Evolutionary conservation across 1,140 invertebrate genomes (phyloP), one percentile per base, ranked within the genome.

Genomic region (Trachelipus rathkii): DNA sequence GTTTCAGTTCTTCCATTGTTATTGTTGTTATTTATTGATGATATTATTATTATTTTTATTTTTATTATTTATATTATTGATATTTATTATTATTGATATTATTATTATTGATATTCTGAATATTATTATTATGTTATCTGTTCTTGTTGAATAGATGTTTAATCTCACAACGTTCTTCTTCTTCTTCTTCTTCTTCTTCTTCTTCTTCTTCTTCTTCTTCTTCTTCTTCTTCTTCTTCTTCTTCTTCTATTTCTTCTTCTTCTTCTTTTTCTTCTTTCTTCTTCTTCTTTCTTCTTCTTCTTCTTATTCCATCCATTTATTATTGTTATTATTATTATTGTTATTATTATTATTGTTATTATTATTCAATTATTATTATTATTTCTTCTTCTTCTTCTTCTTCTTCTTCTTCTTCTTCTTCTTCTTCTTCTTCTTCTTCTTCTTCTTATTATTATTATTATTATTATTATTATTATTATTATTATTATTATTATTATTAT

Each of bases 401-500:
- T 33, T 33, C 1, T 33, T 33, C 1, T 33, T 33, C 1, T 33
- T 33, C 1, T 33, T 33, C 1, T 33, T 33, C 1, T 33, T 33
- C 1, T 33, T 33, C 1, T 33, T 33, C 1, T 33, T 33, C 1
- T 60, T 21, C 1, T 60, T 21, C 1, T 60, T 21, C 1, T 60
- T 21, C 1, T 60, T 21, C 1, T 60, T 21, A 60, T 60, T 60
- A 60, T 60, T 60, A 60, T 60, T 21, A 60, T 60, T 60, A 60
- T 60, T 60, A 60, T 60, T 21, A 60, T 60, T 60, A 60, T 60
- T 60, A 60, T 60, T 60, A 60, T 60, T 60, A 60, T 60, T 60
- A 60, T 60, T 60, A 60, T 60, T 60, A 60, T 60, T 60, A 60
- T 60, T 60, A 60, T 60, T 60, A 60, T 60, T 60, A 60, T 60